phyloP scores from a whole-genome alignment of 2,888 invertebrate species.

The Unio delphinus region DNA sequence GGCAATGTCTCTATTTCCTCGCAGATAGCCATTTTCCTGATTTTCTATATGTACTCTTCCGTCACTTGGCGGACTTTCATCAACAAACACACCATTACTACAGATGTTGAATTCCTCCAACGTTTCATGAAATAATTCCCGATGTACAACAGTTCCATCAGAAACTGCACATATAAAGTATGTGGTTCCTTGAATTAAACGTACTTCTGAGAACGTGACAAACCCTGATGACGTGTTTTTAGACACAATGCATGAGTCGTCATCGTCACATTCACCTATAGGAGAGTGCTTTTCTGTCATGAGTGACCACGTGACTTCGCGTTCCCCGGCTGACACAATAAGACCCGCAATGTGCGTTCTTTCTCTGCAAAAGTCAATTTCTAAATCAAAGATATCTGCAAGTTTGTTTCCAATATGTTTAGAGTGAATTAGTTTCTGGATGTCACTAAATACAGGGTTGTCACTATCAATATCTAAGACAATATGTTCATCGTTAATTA shows the following conservation, averaged over 20 bases:
- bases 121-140: neutral
- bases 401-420: slow-evolving; percentile 4
- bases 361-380: slow-evolving; percentile 3
- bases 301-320: slow-evolving; percentile 9
- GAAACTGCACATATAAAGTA: slow-evolving; percentile 1
- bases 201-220: slow-evolving; percentile 3
- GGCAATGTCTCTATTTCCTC: slow-evolving; percentile 4
- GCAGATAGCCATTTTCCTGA: slow-evolving; percentile 9
- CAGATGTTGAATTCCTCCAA: slow-evolving; percentile 7
- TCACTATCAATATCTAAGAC: slow-evolving; percentile 2
- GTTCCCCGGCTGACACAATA: neutral
- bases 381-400: slow-evolving; percentile 2
- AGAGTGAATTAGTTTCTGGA: neutral
- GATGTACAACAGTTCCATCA: too few species aligned
- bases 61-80: slow-evolving; percentile 9
- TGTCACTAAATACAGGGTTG: neutral
- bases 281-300: slow-evolving; percentile 6
- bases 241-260: slow-evolving; percentile 4
- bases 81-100: slow-evolving; percentile 18
- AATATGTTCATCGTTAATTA: neutral
- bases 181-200: neutral
- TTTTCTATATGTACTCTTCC: slow-evolving; percentile 9
- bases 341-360: neutral
- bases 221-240: slow-evolving; percentile 1
- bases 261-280: slow-evolving; percentile 2